Conservation (phyloP, 2,888 invertebrate genomes). For the Torymus texanus region DNA sequence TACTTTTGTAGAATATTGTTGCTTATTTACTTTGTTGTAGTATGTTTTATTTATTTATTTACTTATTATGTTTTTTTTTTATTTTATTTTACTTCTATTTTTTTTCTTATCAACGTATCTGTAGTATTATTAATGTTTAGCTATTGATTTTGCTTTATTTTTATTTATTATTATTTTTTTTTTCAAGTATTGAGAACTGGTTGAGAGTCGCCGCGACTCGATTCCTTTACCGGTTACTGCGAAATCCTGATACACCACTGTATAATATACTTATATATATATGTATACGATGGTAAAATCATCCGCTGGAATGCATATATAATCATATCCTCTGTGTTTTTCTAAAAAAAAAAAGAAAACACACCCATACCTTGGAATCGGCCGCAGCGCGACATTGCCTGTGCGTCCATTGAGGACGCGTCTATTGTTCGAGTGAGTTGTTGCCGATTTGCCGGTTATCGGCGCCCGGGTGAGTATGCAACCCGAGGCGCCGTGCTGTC, state of each 20-base stretch:
- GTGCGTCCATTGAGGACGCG: slow-evolving; percentile 57
- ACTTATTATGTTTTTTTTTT: slow-evolving; percentile 33
- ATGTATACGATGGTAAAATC: too few species aligned
- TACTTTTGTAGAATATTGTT: slow-evolving; percentile 57
- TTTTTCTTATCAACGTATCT: slow-evolving; percentile 43
- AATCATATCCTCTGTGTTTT: too few species aligned
- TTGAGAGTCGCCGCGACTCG: slow-evolving; percentile 22
- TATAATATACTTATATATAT: too few species aligned
- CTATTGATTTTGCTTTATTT: slow-evolving; percentile 42
- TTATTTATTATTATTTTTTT: slow-evolving; percentile 47
- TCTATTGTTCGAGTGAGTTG: slow-evolving; percentile 72
- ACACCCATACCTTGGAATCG: not conserved
- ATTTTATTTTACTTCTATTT: not conserved
- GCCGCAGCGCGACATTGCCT: slow-evolving; percentile 54
- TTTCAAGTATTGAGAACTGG: slow-evolving; percentile 39
- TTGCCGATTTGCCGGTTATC: slow-evolving; percentile 65
- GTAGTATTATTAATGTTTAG: slow-evolving; percentile 37
- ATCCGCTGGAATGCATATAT: too few species aligned
- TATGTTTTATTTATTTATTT: slow-evolving; percentile 5
- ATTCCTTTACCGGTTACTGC: not conserved
- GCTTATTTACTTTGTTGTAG: slow-evolving; percentile 42
- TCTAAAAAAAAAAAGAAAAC: too few species aligned
- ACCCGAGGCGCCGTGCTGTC: slow-evolving; percentile 62
- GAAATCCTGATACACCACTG: not conserved
- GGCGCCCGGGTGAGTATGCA: slow-evolving; percentile 68